These are phyloP conservation scores for Orientallactaga sibirica DNA, from an alignment of 2,797 vertebrate genomes.

Conservation along the genomic window DNA sequence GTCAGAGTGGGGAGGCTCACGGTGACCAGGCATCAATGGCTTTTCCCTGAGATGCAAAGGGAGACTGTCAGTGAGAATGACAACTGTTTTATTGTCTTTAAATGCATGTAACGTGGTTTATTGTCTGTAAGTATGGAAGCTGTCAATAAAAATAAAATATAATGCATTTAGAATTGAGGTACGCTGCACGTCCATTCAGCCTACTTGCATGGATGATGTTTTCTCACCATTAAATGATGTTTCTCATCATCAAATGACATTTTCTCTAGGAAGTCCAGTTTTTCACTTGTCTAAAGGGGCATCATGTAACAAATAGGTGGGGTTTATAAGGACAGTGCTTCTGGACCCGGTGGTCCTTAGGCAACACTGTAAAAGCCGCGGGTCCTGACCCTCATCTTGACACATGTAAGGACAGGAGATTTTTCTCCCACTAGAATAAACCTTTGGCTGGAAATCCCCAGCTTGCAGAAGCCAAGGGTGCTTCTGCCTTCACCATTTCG, in stretches of 20 bases:
- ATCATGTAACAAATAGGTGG: not conserved
- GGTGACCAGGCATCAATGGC: not conserved
- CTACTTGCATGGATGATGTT: not conserved
- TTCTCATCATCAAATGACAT: not conserved
- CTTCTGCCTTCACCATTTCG: not conserved
- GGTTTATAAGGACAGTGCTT: not conserved
- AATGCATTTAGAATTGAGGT: not conserved
- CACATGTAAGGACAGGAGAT: not conserved
- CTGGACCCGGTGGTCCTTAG: slow-evolving; percentile 7
- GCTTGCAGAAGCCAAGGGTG: not conserved
- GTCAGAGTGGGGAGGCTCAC: not conserved
- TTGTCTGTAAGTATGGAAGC: no score
- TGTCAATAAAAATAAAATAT: not conserved
- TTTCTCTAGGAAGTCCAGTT: not conserved
- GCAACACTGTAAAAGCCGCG: not conserved
- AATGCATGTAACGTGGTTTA: no score
- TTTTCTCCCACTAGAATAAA: slow-evolving; percentile 10
- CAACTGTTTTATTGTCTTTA: not conserved
- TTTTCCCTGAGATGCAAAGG: not conserved
- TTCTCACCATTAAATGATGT: not conserved
- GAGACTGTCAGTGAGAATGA: not conserved
- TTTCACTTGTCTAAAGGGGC: slow-evolving; percentile 31
- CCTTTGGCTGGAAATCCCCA: not conserved
- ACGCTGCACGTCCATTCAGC: not conserved
- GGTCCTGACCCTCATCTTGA: not conserved